A percentile compares a stretch with the other conserved stretches of the same genome.
phyloP scores from a whole-genome alignment of 2,888 invertebrate genomes.

The Myopa testacea region DNA sequence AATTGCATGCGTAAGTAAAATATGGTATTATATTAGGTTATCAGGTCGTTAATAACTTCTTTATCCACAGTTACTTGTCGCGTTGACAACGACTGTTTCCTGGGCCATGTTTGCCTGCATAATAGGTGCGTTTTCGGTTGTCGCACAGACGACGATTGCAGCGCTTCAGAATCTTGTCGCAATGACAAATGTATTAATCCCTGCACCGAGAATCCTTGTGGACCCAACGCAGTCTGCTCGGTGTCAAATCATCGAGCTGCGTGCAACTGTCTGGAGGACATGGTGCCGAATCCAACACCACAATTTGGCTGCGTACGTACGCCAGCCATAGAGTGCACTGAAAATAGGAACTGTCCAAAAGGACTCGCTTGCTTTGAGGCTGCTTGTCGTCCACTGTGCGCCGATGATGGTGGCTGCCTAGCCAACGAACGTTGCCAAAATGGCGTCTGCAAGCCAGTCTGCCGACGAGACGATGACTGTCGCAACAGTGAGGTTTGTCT shows the following conservation, averaged over 20 bases:
- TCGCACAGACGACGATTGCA: constrained; percentile 87
- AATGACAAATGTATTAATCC: constrained; percentile 85
- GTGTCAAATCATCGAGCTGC: constrained; percentile 84
- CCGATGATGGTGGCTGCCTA: constrained; percentile 80
- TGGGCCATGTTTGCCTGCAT: constrained; percentile 88
- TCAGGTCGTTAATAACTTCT: constrained; percentile 2
- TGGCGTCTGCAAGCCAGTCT: constrained; percentile 87
- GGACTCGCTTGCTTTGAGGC: constrained; percentile 81
- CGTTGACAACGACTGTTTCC: constrained; percentile 91
- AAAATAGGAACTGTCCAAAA: constrained; percentile 80
- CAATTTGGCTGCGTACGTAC: constrained; percentile 88
- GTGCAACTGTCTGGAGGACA: constrained; percentile 81
- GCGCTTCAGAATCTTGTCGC: constrained; percentile 84
- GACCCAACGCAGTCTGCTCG: constrained; percentile 85
- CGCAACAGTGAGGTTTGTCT: constrained; percentile 89
- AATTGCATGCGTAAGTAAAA: constrained; percentile 80
- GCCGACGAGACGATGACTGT: constrained; percentile 87
- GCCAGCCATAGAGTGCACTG: constrained; percentile 79
- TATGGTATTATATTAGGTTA: constrained; percentile 1
- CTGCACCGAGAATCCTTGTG: constrained; percentile 81
- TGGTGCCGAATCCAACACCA: constrained; percentile 89
- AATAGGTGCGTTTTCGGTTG: constrained; percentile 90
- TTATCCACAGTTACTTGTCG: constrained; percentile 79
- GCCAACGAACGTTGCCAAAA: constrained; percentile 77
- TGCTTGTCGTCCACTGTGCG: constrained; percentile 83